Conservation (phyloP, 2,797 vertebrate species). For the Sebastes melanostomus region DNA sequence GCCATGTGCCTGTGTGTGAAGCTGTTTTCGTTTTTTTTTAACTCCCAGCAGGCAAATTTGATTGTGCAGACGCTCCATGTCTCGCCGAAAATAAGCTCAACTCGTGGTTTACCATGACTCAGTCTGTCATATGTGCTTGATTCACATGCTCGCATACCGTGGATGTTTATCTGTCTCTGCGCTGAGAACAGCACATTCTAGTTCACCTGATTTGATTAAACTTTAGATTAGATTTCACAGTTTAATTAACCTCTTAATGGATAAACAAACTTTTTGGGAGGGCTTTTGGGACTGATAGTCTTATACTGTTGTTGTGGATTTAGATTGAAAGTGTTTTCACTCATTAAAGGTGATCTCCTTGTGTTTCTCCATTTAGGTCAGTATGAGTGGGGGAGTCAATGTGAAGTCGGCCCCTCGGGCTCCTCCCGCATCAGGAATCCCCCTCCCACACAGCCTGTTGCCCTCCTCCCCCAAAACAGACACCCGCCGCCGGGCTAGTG, state of each 20-base stretch:
- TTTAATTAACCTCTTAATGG: neutral
- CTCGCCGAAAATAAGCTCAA: slow-evolving; percentile 53
- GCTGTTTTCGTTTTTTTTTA: slow-evolving; percentile 43
- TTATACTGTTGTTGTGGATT: neutral
- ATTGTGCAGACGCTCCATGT: slow-evolving; percentile 37
- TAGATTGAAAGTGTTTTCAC: neutral
- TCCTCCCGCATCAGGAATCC: slow-evolving; percentile 85
- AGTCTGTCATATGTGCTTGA: slow-evolving; percentile 47
- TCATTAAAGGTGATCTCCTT: neutral
- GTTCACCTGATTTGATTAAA: slow-evolving; percentile 7
- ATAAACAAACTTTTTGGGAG: neutral
- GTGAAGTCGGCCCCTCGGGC: slow-evolving; percentile 78
- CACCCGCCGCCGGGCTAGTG: slow-evolving; percentile 33
- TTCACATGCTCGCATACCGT: slow-evolving; percentile 38
- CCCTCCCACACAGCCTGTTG: slow-evolving; percentile 77
- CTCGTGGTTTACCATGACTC: slow-evolving; percentile 64
- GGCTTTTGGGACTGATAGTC: neutral
- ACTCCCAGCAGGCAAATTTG: slow-evolving; percentile 48
- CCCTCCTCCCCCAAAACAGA: slow-evolving; percentile 79
- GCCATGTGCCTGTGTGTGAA: slow-evolving; percentile 7
- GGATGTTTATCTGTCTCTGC: slow-evolving; percentile 11
- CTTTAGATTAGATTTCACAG: slow-evolving; percentile 9
- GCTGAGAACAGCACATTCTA: neutral
- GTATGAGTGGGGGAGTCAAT: slow-evolving; percentile 86
- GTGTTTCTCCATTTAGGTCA: slow-evolving; percentile 47